phyloP scores from a whole-genome alignment of 2,797 vertebrate genomes.

The Cephalopachus bancanus region DNA sequence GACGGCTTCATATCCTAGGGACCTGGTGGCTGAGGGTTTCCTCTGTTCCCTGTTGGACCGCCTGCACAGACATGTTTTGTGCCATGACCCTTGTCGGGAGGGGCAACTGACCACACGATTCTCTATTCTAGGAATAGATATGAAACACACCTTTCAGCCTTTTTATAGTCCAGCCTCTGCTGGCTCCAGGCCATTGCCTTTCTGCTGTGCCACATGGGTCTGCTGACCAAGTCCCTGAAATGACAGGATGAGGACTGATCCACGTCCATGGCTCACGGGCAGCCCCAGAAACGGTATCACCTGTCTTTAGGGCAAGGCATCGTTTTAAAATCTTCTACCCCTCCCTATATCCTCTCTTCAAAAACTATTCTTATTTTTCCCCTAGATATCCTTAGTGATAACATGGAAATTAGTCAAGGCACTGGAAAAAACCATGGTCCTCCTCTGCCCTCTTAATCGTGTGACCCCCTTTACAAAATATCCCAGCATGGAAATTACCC shows the following conservation, averaged over 20 bases:
- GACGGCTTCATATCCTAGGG: conserved; percentile 77
- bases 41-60: conserved; percentile 81
- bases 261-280: conserved; percentile 53
- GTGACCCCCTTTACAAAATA: conserved; percentile 43
- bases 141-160: conserved; percentile 87
- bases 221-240: conserved; percentile 62
- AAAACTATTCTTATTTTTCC: conserved; percentile 53
- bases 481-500: neutral
- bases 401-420: conserved; percentile 52
- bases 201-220: conserved; percentile 59
- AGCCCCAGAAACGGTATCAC: conserved; percentile 47
- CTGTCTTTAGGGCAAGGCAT: conserved; percentile 38
- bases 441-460: neutral
- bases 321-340: conserved; percentile 4
- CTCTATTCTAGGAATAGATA: conserved; percentile 93
- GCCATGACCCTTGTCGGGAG: conserved; percentile 87
- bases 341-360: neutral
- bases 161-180: conserved; percentile 86
- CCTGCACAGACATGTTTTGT: conserved; percentile 83
- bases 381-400: conserved; percentile 57
- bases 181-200: conserved; percentile 68
- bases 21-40: conserved; percentile 76
- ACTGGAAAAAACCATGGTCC: conserved; percentile 30
- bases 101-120: conserved; percentile 87
- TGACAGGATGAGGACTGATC: conserved; percentile 43